Base-by-base conservation (phyloP, 2,888 invertebrate genomes). In the Zaprionus obscuricornis region DNA sequence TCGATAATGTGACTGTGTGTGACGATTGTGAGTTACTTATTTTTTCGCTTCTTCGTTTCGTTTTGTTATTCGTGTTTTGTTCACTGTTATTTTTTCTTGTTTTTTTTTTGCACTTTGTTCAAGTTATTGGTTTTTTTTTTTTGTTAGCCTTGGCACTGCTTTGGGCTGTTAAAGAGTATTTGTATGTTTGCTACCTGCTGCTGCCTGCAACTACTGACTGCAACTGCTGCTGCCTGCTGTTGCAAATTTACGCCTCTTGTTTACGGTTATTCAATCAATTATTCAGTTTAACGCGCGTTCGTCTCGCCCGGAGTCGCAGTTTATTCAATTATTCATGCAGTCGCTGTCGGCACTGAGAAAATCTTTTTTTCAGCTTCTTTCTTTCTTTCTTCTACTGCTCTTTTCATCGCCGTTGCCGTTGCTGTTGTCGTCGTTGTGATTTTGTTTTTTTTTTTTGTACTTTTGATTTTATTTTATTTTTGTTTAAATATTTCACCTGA, bases 181-280 rank as follows among this genome's bases (percentile, higher is more conserved):
- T n/a, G n/a, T n/a, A n/a, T 40, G 24, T 8, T 8, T 31, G 33
- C 26, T 39, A 33, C 37, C 54, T 40, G 60, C 34, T 36, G n/a
- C n/a, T n/a, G n/a, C n/a, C n/a, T n/a, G n/a, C n/a, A 29, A 3
- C 7, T 7, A n/a, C 11, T n/a, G 52, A 11, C 31, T 11, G 6
- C 26, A 26, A 7, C 11, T 10, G 16, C 3, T 17, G 11, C 54
- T 51, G 33, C 62, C 62, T 59, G 55, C 64, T 64, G 64, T 40
- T 65, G 27, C 33, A 46, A 31, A 46, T 56, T 45, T 56, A 31
- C 50, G 39, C 42, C 56, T 50, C 66, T 79, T 81, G 66, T 67
- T 72, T 66, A 69, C 72, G 69, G 50, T 70, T 71, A 84, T 63
- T 69, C 52, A 81, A 84, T 76, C 77, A 84, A 84, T 81, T 76